phyloP scores from a whole-genome alignment of 2,888 invertebrate species.

The Eupithecia dodoneata region DNA sequence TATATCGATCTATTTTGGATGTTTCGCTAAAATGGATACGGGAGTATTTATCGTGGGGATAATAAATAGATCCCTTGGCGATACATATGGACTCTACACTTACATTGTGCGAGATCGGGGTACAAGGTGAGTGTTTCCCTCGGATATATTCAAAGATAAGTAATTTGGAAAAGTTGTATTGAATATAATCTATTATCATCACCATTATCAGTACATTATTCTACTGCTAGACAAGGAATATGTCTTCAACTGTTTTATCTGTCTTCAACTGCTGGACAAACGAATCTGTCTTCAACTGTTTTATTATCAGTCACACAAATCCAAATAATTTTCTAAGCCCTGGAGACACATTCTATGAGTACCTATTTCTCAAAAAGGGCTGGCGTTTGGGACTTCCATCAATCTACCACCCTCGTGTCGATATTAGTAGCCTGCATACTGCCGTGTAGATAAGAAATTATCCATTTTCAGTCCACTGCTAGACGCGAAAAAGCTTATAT shows the following conservation, averaged over 20 bases:
- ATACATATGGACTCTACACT: conserved; percentile 55
- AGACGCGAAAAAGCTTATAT: background rate
- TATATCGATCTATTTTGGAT: conserved; percentile 3
- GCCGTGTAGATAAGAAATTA: conserved; percentile 67
- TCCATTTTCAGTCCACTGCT: background rate
- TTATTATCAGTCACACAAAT: background rate
- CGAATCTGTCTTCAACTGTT: background rate
- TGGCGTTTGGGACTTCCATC: conserved; percentile 54
- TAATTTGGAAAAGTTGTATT: background rate
- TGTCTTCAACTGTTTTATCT: background rate
- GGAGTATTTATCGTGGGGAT: conserved; percentile 52
- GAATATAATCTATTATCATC: background rate
- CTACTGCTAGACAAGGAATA: background rate
- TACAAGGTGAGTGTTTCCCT: conserved; percentile 13
- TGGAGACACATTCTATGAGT: background rate
- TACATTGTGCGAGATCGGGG: conserved; percentile 24
- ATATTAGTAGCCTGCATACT: conserved; percentile 73
- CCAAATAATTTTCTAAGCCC: background rate
- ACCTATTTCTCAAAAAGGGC: background rate
- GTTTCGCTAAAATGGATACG: conserved; percentile 36
- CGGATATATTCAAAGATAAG: conserved; percentile 12
- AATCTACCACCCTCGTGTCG: conserved; percentile 72
- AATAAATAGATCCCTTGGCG: conserved; percentile 58
- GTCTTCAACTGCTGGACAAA: background rate
- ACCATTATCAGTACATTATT: background rate